Conservation (phyloP, 2,113 vertebrate species). For the Madoqua kirkii region DNA sequence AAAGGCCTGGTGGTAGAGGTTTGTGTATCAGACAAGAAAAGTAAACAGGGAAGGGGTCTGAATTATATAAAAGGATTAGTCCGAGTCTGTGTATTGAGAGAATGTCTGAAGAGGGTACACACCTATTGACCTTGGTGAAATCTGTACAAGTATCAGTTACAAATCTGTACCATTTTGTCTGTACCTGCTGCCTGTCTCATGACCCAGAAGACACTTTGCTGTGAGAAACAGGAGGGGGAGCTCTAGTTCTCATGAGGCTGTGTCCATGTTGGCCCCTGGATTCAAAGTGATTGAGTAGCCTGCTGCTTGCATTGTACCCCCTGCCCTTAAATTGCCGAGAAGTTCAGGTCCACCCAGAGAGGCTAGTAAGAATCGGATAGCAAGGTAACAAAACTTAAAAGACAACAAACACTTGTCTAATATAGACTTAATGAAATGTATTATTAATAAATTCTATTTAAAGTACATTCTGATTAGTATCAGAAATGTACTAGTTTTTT, state of each 20-base stretch:
- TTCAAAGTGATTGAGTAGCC: neutral
- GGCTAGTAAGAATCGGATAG: neutral
- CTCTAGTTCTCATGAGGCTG: neutral
- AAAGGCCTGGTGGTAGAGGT: neutral
- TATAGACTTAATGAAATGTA: neutral
- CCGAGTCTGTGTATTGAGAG: neutral
- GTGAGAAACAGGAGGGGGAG: constrained; percentile 8
- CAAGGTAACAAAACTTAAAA: neutral
- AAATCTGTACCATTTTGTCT: neutral
- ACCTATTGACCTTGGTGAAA: neutral
- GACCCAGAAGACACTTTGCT: neutral
- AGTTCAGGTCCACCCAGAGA: neutral
- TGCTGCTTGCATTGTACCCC: neutral
- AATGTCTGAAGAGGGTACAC: neutral
- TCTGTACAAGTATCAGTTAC: neutral
- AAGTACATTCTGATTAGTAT: neutral
- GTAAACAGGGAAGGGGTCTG: neutral
- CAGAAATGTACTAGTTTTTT: constrained; percentile 1
- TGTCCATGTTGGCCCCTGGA: neutral
- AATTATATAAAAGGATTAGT: neutral
- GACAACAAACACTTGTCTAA: neutral
- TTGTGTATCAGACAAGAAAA: neutral
- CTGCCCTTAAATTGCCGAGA: neutral
- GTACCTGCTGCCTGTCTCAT: neutral
- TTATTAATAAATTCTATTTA: neutral